Percentiles rank a stretch among this genome's conserved stretches.
phyloP scores from a whole-genome alignment of 2,113 vertebrate species.

The Machaerirhynchus nigripectus region DNA sequence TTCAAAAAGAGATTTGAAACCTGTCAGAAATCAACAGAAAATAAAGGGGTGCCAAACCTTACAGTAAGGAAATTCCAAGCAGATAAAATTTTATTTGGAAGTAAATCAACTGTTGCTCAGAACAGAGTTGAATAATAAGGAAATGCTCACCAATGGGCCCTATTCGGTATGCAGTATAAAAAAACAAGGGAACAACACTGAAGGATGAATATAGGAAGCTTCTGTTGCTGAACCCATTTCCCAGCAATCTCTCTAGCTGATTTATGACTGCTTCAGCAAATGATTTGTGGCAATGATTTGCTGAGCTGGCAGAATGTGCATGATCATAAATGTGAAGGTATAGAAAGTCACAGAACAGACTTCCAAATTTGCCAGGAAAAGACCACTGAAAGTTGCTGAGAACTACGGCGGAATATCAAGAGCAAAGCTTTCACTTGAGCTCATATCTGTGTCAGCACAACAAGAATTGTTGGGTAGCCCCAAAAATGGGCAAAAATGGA shows the following conservation, averaged over 20 bases:
- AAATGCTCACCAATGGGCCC: neutral
- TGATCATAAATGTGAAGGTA: neutral
- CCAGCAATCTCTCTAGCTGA: neutral
- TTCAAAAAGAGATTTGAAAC: neutral
- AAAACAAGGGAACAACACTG: neutral
- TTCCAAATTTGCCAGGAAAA: neutral
- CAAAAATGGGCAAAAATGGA: neutral
- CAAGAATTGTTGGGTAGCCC: neutral
- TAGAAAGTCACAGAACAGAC: neutral
- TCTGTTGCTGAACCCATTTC: neutral
- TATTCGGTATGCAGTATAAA: neutral
- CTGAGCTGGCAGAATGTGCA: neutral
- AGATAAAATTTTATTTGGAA: neutral
- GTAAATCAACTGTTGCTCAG: neutral
- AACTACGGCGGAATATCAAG: neutral
- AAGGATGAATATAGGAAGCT: neutral
- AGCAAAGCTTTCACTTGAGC: neutral
- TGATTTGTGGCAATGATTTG: neutral
- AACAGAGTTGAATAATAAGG: neutral
- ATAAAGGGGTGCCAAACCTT: neutral
- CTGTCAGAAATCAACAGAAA: neutral
- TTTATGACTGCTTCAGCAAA: neutral
- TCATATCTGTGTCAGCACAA: neutral
- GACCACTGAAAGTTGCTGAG: neutral
- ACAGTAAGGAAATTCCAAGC: neutral